phyloP scores from a whole-genome alignment of 1,140 invertebrate genomes.

The Oryzaephilus surinamensis region DNA sequence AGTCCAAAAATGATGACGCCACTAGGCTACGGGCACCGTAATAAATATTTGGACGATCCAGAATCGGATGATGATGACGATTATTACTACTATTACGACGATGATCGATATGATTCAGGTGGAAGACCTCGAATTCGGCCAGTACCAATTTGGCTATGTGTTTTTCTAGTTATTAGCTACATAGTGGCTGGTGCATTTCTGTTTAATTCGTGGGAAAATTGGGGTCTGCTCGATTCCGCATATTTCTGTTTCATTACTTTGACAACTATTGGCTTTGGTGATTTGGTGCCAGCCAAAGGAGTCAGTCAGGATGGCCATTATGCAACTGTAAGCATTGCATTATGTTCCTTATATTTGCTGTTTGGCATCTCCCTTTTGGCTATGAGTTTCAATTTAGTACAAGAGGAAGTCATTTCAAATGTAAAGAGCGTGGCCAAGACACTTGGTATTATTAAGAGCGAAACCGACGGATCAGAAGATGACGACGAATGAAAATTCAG shows the following conservation, averaged over 20 bases:
- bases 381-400: slow-evolving; percentile 97
- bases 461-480: slow-evolving; percentile 43
- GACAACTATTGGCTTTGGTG: slow-evolving; percentile 91
- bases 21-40: slow-evolving; percentile 51
- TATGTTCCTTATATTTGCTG: slow-evolving; percentile 85
- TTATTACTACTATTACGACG: slow-evolving; percentile 15
- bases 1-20: slow-evolving; percentile 57
- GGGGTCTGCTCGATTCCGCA: slow-evolving; percentile 81
- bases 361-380: slow-evolving; percentile 95
- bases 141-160: slow-evolving; percentile 85
- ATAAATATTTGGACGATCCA: slow-evolving; percentile 41
- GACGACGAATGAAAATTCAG: slow-evolving; percentile 11
- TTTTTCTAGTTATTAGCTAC: slow-evolving; percentile 79
- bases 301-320: slow-evolving; percentile 47
- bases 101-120: slow-evolving; percentile 33
- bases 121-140: slow-evolving; percentile 46
- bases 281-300: slow-evolving; percentile 81
- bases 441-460: slow-evolving; percentile 73
- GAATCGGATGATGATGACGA: slow-evolving; percentile 41
- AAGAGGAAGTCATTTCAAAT: slow-evolving; percentile 81
- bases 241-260: slow-evolving; percentile 96
- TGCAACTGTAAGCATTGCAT: slow-evolving; percentile 70
- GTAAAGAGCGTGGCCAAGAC: slow-evolving; percentile 73
- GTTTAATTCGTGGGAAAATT: slow-evolving; percentile 78
- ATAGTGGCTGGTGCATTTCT: slow-evolving; percentile 79